These are phyloP conservation scores for Carlito syrichta DNA, from an alignment of 2,113 vertebrate species.

Conservation along the genomic window DNA sequence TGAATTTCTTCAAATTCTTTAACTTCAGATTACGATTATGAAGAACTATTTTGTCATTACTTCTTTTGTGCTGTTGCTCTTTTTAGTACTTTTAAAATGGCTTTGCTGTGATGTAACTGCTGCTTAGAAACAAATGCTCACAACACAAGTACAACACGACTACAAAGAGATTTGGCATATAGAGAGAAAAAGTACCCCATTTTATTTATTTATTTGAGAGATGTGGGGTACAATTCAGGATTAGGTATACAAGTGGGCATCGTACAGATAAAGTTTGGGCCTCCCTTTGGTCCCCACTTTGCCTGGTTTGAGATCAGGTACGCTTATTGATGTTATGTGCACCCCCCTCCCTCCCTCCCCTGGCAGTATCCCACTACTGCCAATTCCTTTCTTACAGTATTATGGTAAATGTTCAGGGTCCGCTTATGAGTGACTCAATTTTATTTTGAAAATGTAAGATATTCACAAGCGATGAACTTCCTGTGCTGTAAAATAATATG, in stretches of 20 bases:
- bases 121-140: conserved; percentile 37
- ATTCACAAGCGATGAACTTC: not conserved
- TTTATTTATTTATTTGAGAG: no score
- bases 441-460: not conserved
- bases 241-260: no score
- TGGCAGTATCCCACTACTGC: no score
- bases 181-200: not conserved
- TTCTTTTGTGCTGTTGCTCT: not conserved
- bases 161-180: conserved; percentile 52
- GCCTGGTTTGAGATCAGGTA: no score
- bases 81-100: not conserved
- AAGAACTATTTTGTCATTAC: not conserved
- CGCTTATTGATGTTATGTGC: no score
- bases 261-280: no score
- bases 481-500: not conserved
- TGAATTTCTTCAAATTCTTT: not conserved
- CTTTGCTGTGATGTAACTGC: not conserved
- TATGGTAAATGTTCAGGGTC: no score
- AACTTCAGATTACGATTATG: not conserved
- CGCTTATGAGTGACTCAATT: no score
- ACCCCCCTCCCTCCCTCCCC: no score
- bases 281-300: no score
- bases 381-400: no score
- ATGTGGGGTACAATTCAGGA: no score
- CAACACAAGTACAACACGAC: not conserved